Conservation (phyloP, 2,113 vertebrate species). For the Anhinga anhinga region DNA sequence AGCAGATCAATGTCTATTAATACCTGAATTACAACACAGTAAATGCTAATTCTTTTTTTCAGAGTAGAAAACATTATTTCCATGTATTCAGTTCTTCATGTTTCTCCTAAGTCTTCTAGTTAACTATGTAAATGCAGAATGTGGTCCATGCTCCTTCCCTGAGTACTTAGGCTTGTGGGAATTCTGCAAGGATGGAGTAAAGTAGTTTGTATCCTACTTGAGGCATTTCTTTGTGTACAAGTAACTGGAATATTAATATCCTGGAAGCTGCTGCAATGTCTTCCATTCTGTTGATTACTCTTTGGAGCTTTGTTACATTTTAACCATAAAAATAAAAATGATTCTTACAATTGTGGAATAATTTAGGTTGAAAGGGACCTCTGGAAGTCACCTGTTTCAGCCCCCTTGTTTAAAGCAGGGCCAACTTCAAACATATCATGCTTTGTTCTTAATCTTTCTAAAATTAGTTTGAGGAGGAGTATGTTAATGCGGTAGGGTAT, state of each 20-base stretch:
- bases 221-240: not conserved
- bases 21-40: not conserved
- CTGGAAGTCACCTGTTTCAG: not conserved
- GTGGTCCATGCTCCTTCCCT: not conserved
- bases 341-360: not conserved
- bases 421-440: not conserved
- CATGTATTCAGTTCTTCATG: not conserved
- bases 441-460: constrained; percentile 47
- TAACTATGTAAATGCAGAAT: not conserved
- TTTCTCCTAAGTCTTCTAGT: not conserved
- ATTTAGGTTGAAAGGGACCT: not conserved
- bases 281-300: not conserved
- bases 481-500: constrained; percentile 34
- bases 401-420: not conserved
- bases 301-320: not conserved
- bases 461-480: constrained; percentile 60
- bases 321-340: not conserved
- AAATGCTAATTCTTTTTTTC: not conserved
- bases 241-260: not conserved
- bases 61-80: not conserved
- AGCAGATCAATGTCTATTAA: not conserved
- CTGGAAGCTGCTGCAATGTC: not conserved
- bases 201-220: not conserved
- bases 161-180: not conserved
- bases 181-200: not conserved